Evolutionary conservation across 2,888 invertebrate genomes (phyloP).

Genomic region (Zootermopsis nevadensis): DNA sequence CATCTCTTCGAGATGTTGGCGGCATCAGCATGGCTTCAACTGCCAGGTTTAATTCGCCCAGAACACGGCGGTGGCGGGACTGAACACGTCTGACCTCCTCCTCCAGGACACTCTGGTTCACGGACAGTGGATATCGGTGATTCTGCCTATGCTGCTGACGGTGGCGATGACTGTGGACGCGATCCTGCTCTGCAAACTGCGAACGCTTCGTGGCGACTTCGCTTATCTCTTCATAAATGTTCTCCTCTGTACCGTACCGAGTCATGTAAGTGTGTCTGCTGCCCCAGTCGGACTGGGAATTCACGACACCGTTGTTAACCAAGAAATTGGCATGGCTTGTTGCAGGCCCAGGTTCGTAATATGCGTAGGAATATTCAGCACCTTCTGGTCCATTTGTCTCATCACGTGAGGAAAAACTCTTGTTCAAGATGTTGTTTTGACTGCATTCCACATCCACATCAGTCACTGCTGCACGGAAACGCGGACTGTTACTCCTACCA

Average conservation of each 20-base stretch:
- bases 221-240: conserved; percentile 84
- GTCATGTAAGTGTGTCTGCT: conserved; percentile 77
- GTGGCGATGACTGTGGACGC: neutral
- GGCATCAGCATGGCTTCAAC: conserved; percentile 94
- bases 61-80: conserved; percentile 82
- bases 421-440: neutral
- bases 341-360: conserved; percentile 78
- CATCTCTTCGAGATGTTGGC: conserved; percentile 58
- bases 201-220: conserved; percentile 65
- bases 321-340: conserved; percentile 56
- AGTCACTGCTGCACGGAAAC: neutral
- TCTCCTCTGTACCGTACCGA: conserved; percentile 86
- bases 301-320: conserved; percentile 59
- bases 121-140: conserved; percentile 43
- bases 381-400: conserved; percentile 54
- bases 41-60: conserved; percentile 87
- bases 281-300: conserved; percentile 59
- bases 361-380: conserved; percentile 84
- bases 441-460: neutral
- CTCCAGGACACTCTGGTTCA: conserved; percentile 72
- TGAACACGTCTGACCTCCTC: conserved; percentile 88
- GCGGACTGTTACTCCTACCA: neutral
- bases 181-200: neutral
- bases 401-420: neutral
- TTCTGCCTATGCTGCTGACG: neutral